Evolutionary conservation across 1,140 invertebrate species (phyloP).

Genomic region (Drosophila ficusphila): DNA sequence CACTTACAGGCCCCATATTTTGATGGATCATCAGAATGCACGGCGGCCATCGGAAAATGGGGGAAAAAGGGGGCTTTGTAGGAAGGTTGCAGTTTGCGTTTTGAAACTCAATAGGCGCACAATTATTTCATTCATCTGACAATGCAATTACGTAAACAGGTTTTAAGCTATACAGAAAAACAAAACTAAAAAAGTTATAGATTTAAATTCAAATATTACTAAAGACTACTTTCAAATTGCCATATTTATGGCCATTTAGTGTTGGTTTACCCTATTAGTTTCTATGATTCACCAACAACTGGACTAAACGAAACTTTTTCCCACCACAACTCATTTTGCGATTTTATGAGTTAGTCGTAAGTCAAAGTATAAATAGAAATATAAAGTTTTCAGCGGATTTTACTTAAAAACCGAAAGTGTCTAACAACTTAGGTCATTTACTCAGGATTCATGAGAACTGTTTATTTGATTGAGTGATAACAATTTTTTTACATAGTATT

Average conservation of each 20-base stretch:
- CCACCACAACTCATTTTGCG: not conserved
- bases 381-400: not conserved
- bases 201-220: too few relatives aligned
- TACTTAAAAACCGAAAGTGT: not conserved
- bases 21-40: constrained; percentile 16
- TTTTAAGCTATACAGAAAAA: too few relatives aligned
- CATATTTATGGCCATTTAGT: too few relatives aligned
- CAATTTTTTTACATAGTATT: too few relatives aligned
- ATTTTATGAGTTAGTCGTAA: not conserved
- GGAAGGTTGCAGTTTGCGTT: not conserved
- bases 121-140: not conserved
- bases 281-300: too few relatives aligned
- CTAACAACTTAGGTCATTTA: not conserved
- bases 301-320: not conserved
- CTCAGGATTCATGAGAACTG: too few relatives aligned
- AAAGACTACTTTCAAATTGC: too few relatives aligned
- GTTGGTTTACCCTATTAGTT: not conserved
- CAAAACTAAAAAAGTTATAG: too few relatives aligned
- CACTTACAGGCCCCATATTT: constrained; percentile 7
- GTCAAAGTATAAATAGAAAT: not conserved
- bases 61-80: not conserved
- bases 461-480: too few relatives aligned
- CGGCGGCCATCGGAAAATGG: not conserved
- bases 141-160: not conserved
- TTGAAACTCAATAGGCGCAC: constrained; percentile 15